phyloP scores from a whole-genome alignment of 2,797 vertebrate species.

The Bradypodion ventrale region DNA sequence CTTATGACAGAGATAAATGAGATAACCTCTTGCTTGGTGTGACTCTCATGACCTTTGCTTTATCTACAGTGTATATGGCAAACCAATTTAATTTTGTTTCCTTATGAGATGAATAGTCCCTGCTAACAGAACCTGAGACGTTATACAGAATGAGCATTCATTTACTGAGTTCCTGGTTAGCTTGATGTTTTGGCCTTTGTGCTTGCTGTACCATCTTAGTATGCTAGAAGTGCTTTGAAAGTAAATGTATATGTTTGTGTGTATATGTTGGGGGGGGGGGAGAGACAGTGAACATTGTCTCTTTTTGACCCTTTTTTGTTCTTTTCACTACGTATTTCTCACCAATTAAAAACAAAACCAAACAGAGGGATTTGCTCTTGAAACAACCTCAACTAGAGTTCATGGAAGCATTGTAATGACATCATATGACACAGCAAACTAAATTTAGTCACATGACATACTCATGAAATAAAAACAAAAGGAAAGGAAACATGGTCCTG shows the following conservation, averaged over 20 bases:
- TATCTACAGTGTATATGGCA: slow-evolving; percentile 54
- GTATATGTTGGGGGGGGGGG: background rate
- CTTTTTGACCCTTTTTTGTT: background rate
- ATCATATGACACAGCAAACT: background rate
- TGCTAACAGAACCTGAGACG: slow-evolving; percentile 29
- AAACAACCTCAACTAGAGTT: background rate
- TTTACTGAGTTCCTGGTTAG: background rate
- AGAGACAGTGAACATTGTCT: background rate
- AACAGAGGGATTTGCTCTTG: background rate
- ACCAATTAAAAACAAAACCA: background rate
- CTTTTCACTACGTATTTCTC: background rate
- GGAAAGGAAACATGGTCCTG: background rate
- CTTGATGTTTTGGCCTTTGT: background rate
- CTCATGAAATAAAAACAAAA: background rate
- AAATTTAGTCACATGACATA: background rate
- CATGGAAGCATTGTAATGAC: background rate
- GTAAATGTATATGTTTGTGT: background rate
- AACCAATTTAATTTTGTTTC: slow-evolving; percentile 65
- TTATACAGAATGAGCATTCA: slow-evolving; percentile 30
- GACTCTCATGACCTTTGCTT: slow-evolving; percentile 66
- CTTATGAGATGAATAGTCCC: slow-evolving; percentile 54
- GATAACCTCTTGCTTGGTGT: slow-evolving; percentile 58
- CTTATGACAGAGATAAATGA: slow-evolving; percentile 71
- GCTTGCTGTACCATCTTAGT: background rate
- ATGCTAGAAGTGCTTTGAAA: background rate